Evolutionary conservation across 2,888 invertebrate genomes (phyloP).

Genomic region (Eupithecia vulgata): DNA sequence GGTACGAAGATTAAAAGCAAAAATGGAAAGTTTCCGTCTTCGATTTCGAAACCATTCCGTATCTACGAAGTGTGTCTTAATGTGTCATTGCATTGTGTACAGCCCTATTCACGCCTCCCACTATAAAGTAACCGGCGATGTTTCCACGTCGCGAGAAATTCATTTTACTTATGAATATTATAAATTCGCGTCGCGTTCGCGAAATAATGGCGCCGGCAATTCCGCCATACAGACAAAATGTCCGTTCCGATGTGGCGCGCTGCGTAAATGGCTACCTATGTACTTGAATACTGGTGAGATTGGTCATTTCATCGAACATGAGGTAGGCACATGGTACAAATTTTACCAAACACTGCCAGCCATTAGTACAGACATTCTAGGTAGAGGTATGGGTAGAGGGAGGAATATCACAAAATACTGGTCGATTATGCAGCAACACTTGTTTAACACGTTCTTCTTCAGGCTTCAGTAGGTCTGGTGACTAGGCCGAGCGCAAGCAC

Average conservation of each 20-base stretch:
- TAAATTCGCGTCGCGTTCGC: conserved; percentile 59
- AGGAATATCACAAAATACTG: not conserved
- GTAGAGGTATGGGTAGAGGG: no score
- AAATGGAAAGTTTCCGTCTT: not conserved
- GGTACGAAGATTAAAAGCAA: not conserved
- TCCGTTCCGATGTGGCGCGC: conserved; percentile 6
- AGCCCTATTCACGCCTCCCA: conserved; percentile 16
- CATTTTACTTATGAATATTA: conserved; percentile 67
- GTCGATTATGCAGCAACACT: not conserved
- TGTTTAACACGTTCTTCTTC: no score
- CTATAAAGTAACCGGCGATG: conserved; percentile 39
- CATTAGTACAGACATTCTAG: not conserved
- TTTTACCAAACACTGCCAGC: not conserved
- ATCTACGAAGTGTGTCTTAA: not conserved
- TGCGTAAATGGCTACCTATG: not conserved
- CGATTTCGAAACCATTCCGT: conserved; percentile 6
- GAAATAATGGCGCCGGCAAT: conserved; percentile 49
- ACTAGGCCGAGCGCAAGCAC: not conserved
- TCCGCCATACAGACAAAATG: conserved; percentile 12
- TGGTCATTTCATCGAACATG: not conserved
- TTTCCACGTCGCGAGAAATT: conserved; percentile 50
- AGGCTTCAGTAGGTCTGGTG: not conserved
- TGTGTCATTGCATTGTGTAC: not conserved
- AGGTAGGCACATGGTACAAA: not conserved
- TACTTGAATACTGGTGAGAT: not conserved